A percentile compares a stretch with the other conserved stretches of the same genome.
phyloP scores from a whole-genome alignment of 2,113 vertebrate species.

The Dasyprocta punctata region DNA sequence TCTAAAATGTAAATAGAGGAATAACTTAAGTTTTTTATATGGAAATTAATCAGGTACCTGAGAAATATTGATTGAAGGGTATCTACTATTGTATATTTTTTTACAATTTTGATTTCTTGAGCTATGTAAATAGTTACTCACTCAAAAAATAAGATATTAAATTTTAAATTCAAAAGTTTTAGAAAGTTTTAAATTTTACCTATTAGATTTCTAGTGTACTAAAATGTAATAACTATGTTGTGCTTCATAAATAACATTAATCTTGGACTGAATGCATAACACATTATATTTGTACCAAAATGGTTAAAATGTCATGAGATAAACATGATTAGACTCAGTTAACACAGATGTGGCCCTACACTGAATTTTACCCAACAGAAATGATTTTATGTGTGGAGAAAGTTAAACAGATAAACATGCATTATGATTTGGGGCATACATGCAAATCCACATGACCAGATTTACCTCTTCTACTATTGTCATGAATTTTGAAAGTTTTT shows the following conservation, averaged over 20 bases:
- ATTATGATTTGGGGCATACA: background rate
- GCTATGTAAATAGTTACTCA: constrained; percentile 10
- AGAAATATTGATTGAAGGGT: background rate
- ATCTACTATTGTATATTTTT: background rate
- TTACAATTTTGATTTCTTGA: constrained; percentile 22
- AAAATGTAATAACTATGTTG: constrained; percentile 21
- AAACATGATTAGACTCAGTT: constrained; percentile 64
- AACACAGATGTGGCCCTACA: constrained; percentile 60
- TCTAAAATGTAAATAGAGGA: background rate
- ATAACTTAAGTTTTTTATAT: background rate
- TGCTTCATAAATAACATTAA: background rate
- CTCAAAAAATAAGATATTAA: constrained; percentile 43
- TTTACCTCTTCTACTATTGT: background rate
- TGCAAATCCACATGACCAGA: background rate
- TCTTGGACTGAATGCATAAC: constrained; percentile 61
- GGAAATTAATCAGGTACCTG: background rate
- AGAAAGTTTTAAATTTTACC: background rate
- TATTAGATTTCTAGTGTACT: background rate
- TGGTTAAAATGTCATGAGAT: constrained; percentile 73
- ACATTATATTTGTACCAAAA: constrained; percentile 39
- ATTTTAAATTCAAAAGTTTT: constrained; percentile 60
- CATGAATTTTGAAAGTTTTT: background rate
- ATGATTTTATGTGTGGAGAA: constrained; percentile 20
- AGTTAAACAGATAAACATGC: background rate
- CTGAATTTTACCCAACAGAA: constrained; percentile 19